Base-by-base conservation (phyloP, 2,113 vertebrate genomes). In the Hucho hucho region DNA sequence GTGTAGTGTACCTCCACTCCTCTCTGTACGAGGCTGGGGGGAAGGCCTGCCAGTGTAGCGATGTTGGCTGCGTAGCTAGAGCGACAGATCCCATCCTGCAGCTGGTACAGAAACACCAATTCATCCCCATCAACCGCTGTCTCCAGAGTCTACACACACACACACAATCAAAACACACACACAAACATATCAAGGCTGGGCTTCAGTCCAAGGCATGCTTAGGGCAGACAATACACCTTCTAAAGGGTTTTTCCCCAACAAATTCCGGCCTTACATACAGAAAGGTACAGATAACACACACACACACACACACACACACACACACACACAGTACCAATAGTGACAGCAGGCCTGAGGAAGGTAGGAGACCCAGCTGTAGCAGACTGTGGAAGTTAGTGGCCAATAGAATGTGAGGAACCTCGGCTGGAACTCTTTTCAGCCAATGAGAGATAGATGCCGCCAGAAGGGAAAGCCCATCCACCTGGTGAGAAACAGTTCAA, bases 311-410 rank as follows among this genome's bases (percentile, higher is more conserved):
- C 22, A 58, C 4, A 37, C 18, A 24, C 59, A 63, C 14, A 9
- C 14, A 29, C 20, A 82, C 14, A 76, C 12, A 73, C 64, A 70
- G 28, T 88, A 96, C 95, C 93, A 96, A 87, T 63, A 94, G 94
- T 43, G 95, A 94, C 28, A 98, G 87, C 82, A 96, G 90, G 24
- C 87, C 87, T 5, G 91, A 95, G 66, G 90, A 88, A n/a, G 97
- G 96, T 14, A 99, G 89, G 67, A 99, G 93, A 56, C 90, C 93
- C 64, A 97, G 90, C 84, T 97, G 95, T 80, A 97, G 86, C 74
- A 99, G 91, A 78, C 95, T 97, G 88, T 98, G 95, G 82, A 98
- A 99, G 87, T 98, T 97, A 69, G 98, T 99, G 37, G 97, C 94
- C 83, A 98, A 64, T 56, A 99, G 94, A 74, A 98, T 75, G 9